A percentile compares a stretch with the other conserved stretches of the same genome.
Conservation (phyloP, 2,888 invertebrate species). For the Chloromyia formosa region DNA sequence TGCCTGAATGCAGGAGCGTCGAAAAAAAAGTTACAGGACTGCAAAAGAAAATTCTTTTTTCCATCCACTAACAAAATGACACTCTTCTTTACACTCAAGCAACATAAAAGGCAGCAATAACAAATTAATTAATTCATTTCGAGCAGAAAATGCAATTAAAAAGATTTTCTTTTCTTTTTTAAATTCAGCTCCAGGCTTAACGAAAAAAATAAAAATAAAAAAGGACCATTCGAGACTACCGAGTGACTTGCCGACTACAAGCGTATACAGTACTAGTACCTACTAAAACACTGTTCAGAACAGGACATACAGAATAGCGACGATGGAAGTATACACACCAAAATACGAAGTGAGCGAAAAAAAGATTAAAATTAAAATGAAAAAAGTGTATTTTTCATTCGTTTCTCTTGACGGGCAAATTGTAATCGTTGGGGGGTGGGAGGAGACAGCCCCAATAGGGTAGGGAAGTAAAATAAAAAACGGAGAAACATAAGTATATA, state of each 20-base stretch:
- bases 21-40: not conserved
- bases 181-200: slow-evolving; percentile 45
- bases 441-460: not conserved
- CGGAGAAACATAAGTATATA: slow-evolving; percentile 28
- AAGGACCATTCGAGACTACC: no score
- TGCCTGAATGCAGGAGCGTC: not conserved
- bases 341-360: slow-evolving; percentile 5
- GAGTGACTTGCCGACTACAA: no score
- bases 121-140: slow-evolving; percentile 62
- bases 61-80: slow-evolving; percentile 29
- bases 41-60: slow-evolving; percentile 1
- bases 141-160: slow-evolving; percentile 60
- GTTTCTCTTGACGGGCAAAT: slow-evolving; percentile 18
- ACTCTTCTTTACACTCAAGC: slow-evolving; percentile 34
- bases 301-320: not conserved
- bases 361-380: slow-evolving; percentile 38
- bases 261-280: no score
- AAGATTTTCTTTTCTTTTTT: slow-evolving; percentile 49
- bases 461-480: no score
- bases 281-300: not conserved
- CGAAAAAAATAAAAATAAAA: not conserved
- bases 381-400: slow-evolving; percentile 34
- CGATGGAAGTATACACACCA: not conserved
- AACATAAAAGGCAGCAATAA: slow-evolving; percentile 54
- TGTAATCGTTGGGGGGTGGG: not conserved